A percentile compares a stretch with the other conserved stretches of the same genome.
These are phyloP conservation scores for Globodera rostochiensis DNA, from an alignment of 1,140 invertebrate species.

Conservation along the genomic window DNA sequence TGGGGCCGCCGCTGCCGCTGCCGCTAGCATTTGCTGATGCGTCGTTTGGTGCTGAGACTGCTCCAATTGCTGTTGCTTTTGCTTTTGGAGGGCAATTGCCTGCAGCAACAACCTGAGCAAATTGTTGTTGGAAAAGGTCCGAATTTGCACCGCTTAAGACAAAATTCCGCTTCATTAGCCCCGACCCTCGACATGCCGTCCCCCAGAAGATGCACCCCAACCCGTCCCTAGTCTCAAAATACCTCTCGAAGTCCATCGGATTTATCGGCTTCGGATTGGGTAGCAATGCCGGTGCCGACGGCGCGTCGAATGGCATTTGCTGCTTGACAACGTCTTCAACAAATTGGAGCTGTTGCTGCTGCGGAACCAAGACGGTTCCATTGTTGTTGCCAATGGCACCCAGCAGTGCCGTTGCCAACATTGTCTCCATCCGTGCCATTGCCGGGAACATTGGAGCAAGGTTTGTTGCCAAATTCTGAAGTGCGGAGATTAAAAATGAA, in stretches of 20 bases:
- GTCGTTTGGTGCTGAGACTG: neutral
- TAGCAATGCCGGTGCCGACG: neutral
- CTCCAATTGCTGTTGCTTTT: neutral
- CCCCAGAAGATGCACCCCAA: no score
- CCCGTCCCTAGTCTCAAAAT: no score
- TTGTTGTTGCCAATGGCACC: neutral
- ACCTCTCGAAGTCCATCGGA: conserved; percentile 10
- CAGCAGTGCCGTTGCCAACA: neutral
- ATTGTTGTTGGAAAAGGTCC: no score
- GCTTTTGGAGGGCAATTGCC: neutral
- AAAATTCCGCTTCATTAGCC: no score
- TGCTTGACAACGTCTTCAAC: neutral
- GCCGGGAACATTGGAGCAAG: neutral
- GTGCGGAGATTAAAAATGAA: neutral
- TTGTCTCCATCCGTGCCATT: neutral
- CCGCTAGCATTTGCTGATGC: neutral
- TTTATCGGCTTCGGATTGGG: neutral
- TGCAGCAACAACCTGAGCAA: conserved; percentile 7
- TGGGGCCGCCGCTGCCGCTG: no score
- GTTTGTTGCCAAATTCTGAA: neutral
- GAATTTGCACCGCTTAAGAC: no score
- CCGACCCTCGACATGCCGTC: no score
- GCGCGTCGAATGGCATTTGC: neutral
- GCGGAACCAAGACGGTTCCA: neutral
- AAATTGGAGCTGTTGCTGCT: neutral